Base-by-base conservation (phyloP, 2,113 vertebrate species). In the Pteronura brasiliensis region DNA sequence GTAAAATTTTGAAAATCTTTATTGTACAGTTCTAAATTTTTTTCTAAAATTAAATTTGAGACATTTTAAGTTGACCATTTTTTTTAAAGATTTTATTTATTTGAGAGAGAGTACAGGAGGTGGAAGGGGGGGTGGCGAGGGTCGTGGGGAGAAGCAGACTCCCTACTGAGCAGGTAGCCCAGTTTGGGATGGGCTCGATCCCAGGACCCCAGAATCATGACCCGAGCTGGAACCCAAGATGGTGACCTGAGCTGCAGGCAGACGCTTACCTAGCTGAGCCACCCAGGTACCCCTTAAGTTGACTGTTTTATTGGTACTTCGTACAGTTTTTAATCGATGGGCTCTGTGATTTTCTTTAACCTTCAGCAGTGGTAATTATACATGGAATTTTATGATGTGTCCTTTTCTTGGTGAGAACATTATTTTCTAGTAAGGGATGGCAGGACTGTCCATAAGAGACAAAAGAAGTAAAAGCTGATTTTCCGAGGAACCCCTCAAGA, bases 1-100 rank as follows among this genome's bases (percentile, higher is more conserved):
- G 21, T 83, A 85, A 31, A 34, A 83, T 83, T 93, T 97, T 80
- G 15, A 65, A 96, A 93, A 95, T 67, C 23, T 44, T 0, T 82
- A 17, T 74, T 93, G 89, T 84, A 83, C 3, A 69, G 23, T n/a
- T 82, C 12, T 81, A 67, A 42, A 17, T 42, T 67, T 67, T 94
- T 44, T 57, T 47, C 61, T 76, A 49, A 92, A 95, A 79, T 83
- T 79, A 80, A 80, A 80, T 83, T 67, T 57, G 47, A 94, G 77
- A 23, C 27, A 63, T 76, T 61, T 93, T 93, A 83, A 42, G 76
- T 36, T 9, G 25, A 13, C 15, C 61, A 31, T n/a, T 95, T 94
- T 65, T 79, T 74, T 9, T 9, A 29, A 88, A n/a, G 17, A 69
- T 36, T 69, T 69, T 69, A 69, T 69, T 69, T 69, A 36, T 69